Evolutionary conservation across 1,140 invertebrate genomes (phyloP), one percentile per base, ranked within the genome.

Genomic region (Aphelenchoides avenae): DNA sequence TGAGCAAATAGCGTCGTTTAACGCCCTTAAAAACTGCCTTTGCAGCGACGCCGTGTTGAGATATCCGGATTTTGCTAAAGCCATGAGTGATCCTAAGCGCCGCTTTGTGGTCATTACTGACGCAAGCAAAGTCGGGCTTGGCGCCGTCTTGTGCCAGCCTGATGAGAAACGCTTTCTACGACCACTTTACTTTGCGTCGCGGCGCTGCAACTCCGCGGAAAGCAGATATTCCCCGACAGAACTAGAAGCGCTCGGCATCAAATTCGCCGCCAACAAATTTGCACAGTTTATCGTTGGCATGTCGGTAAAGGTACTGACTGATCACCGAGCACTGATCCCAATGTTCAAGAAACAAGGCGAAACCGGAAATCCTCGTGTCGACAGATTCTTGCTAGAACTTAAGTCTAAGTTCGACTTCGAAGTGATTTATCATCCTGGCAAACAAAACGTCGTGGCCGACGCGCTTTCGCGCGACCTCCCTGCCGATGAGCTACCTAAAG

Each of bases 21-120:
- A 78, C 26, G 60, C 57, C 34, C 26, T 81, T 2, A 80, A 80
- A 67, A 24, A 58, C 18, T 33, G 51, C 9, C 34, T 76, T 30
- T 65, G 59, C n/a, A n/a, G 41, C 15, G 36, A 49, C 41, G 47
- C 41, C 5, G 22, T 49, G 5, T 15, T 49, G 1, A 26, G 41
- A n/a, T 49, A 34, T 15, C 47, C 47, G 6, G n/a, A 48, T 5
- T 48, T 48, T 39, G 37, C n/a, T 4, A 15, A 11, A 1, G 46
- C 46, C 1, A 11, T 31, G 18, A 48, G 42, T 11, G 27, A 48
- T 0, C 46, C 18, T 3, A 11, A 13, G 2, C 2, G 46, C 11
- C 2, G 26, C 24, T 48, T 48, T 48, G 5, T 48, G 3, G 13
- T 48, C 2, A 4, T 48, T 2, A 48, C 46, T 3, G 46, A 48